Evolutionary conservation across 2,888 invertebrate species (phyloP), one percentile per base, ranked within the genome.

Genomic region (Idaea aversata): DNA sequence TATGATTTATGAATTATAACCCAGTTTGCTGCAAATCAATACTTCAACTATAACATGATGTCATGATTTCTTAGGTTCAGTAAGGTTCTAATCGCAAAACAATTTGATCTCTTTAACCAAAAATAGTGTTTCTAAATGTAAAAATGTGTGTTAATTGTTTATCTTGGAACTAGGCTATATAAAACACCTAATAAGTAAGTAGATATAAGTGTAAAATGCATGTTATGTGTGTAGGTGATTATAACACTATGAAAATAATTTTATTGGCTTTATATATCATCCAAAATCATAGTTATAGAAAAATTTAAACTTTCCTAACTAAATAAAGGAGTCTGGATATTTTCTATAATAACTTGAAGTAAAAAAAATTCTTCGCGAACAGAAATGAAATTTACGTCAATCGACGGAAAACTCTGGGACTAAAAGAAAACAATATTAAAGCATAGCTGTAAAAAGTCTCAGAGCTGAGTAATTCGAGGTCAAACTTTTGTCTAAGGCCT

Each of bases 31-130:
- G 25, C 25, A 3, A 25, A 3, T 25, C 25, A 25, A 25, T 25
- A 25, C 25, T 25, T 25, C 25, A 25, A 25, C 25, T 25, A 25
- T 25, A 25, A 25, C 3, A 25, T 25, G 2, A 25, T 25, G 25
- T 25, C 25, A 25, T 25, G 25, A 3, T 25, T 25, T 25, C 25
- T 25, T 25, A 25, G 25, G 25, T 25, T 25, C 25, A 25, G 1
- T 25, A 25, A 25, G 25, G 25, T 25, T 25, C 25, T 25, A 2
- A 25, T 25, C 62, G 16, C 61, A 68, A 68, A 67, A 38, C 61
- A 63, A 4, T 67, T 68, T 47, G 74, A 75, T 76, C 74, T 76
- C 76, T 71, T 66, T 68, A 68, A 80, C 73, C 72, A 76, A 76
- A 77, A 67, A 72, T 64, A 47, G 72, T 71, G 67, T 70, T 66